Base-by-base conservation (phyloP, 2,888 invertebrate genomes). In the Noctuana brunneofusca region DNA sequence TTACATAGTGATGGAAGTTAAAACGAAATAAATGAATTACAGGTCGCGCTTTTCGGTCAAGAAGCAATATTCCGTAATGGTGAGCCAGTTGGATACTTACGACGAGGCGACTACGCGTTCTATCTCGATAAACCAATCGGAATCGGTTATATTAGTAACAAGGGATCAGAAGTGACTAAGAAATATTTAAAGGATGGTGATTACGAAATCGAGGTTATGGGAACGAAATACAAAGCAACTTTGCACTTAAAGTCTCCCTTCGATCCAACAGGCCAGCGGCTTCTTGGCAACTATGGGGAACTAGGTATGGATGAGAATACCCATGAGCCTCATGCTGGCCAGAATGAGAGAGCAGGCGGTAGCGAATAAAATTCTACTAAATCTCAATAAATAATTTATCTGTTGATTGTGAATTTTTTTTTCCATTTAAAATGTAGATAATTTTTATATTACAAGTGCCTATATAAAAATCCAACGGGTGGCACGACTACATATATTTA, bases 51-150 rank as follows among this genome's bases (percentile, higher is more conserved):
- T 46, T 96, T 96, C 92, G 97, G 98, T 0, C 90, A 96, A 71
- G 98, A 98, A 91, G 95, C 96, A 0, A 95, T 98, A 75, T 97
- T 94, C 87, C 93, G 96, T 75, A 94, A 96, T 76, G 95, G 95
- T 2, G 87, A 93, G 71, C 92, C 95, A 0, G 96, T 97, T 4
- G 97, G 97, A 11, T 95, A 95, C 71, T 81, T 98, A 6, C 91
- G 97, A 66, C 92, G 97, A 76, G 97, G 96, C 0, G 97, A 97
- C 69, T 97, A 95, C 77, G 97, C 94, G 0, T 93, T 91, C 72
- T 84, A 83, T 63, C 76, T 94, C 3, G 86, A 92, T 60, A 92
- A 93, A 71, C 84, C 93, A 1, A 84, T 94, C 35, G 93, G 93
- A 1, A 93, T 93, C 64, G 92, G 92, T 0, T 95, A 95, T 70